phyloP scores from a whole-genome alignment of 2,797 vertebrate genomes.

The Bovichtus diacanthus region DNA sequence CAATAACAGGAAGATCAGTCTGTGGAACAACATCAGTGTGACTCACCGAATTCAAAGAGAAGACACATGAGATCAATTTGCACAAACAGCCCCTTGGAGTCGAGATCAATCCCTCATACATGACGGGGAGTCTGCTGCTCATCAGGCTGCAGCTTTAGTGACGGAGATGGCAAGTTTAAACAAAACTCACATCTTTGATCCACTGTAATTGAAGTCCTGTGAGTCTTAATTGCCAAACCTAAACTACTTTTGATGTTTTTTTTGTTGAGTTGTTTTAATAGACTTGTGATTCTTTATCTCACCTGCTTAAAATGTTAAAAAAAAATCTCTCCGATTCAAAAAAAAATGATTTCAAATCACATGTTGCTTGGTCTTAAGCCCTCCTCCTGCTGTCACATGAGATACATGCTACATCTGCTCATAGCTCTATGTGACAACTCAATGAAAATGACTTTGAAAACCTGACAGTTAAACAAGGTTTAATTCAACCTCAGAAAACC shows the following conservation, averaged over 20 bases:
- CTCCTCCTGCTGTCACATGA: neutral
- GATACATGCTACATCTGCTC: neutral
- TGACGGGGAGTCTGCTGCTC: constrained; percentile 13
- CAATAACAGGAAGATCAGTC: constrained; percentile 47
- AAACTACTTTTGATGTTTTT: neutral
- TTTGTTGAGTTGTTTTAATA: neutral
- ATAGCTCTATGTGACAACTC: neutral
- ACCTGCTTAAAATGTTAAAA: neutral
- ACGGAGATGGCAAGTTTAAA: neutral
- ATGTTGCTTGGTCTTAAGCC: neutral
- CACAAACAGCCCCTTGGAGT: neutral
- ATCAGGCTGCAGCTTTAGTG: constrained; percentile 24
- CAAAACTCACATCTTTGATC: constrained; percentile 2
- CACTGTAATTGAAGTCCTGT: neutral
- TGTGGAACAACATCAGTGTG: constrained; percentile 31
- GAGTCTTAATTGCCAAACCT: neutral
- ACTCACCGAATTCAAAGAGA: constrained; percentile 56
- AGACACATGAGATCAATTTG: constrained; percentile 55
- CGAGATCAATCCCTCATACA: constrained; percentile 7
- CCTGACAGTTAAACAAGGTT: neutral
- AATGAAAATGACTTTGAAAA: neutral
- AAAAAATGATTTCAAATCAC: neutral
- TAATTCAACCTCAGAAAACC: neutral
- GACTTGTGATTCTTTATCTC: neutral
- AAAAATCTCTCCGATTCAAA: neutral